Base-by-base conservation (phyloP, 2,888 invertebrate species). In the Nebria salina region DNA sequence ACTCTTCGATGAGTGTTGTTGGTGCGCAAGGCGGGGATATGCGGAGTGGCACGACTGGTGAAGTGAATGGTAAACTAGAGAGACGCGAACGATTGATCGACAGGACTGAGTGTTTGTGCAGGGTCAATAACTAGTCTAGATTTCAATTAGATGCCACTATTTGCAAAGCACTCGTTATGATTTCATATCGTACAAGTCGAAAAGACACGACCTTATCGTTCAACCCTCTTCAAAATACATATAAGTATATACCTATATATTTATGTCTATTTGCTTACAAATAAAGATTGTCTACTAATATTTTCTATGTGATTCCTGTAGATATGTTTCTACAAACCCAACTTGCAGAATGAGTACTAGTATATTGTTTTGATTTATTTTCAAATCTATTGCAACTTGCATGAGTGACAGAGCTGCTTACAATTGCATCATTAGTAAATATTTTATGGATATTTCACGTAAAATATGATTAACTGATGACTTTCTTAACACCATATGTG, bases 101-200 rank as follows among this genome's bases (percentile, higher is more conserved):
- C 81, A 84, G 83, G 86, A 13, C 88, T 87, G 88, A 89, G 88
- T 89, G 88, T 88, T 88, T 88, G 75, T 70, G 88, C 88, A 87
- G 86, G 88, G 88, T 88, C 89, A 89, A 89, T 87, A 89, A 73
- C 85, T 85, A 85, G 86, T 86, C 88, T 87, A 87, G 88, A 88
- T 88, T 88, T 89, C 88, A 89, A 89, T 89, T 89, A 89, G 89
- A 87, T 86, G 85, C 85, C 86, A 85, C 86, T 88, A 88, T 89
- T 89, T 89, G 86, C 88, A 84, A 83, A 87, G 86, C 89, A 87
- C 89, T 89, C 88, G 89, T 88, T 88, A 89, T 88, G 88, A 89
- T 88, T 89, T 88, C 88, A 89, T 89, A 89, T 88, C 88, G 87
- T 85, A 87, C 88, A 87, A 87, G 86, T 83, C 83, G 83, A 81